Base-by-base conservation (phyloP, 2,797 vertebrate genomes). In the Halcyon leucocephala region DNA sequence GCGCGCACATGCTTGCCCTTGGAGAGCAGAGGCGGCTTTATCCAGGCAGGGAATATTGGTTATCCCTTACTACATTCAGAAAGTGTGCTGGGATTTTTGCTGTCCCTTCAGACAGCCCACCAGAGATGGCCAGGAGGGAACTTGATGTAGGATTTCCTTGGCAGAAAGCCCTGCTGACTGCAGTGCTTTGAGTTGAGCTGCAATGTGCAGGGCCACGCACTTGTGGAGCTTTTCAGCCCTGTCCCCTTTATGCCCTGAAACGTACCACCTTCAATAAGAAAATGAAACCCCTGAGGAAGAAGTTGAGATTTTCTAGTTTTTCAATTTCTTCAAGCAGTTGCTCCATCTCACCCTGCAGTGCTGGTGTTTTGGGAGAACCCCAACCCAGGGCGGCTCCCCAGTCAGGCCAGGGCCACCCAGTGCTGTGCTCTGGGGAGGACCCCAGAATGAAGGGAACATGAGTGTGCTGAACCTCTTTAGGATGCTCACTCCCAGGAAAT, bases 101-200 rank as follows among this genome's bases (percentile, higher is more conserved):
- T 66, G 60, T 82, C 78, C 87, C 82, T 87, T 82, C 88, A 85
- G 93, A 82, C 85, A 96, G 74, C 70, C 85, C 93, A 94, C 61
- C 57, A 91, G 91, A 90, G 78, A 66, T 31, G 54, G 60, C 86
- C 83, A 78, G 81, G 84, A 93, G 90, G 71, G 69, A 97, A 33
- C 64, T n/a, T 6, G 2, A 84, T 0, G 0, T 41, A 85, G 93
- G 86, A 80, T 94, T 95, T 96, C 83, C 92, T 87, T 87, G 92
- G 94, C 93, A 90, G 90, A 39, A 76, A 84, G 73, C 83, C 89
- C 64, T 77, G 83, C 92, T 94, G 92, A 90, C 78, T 85, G 74
- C 62, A 83, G 80, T 0, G 3, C 86, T 79, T 72, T 10, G 33
- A 78, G 62, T 41, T 46, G 82, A 91, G 76, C 67, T 52, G 94